A percentile compares a stretch with the other conserved stretches of the same genome.
These are phyloP conservation scores for Bagarius yarrelli DNA, from an alignment of 2,113 vertebrate species.

Conservation along the genomic window DNA sequence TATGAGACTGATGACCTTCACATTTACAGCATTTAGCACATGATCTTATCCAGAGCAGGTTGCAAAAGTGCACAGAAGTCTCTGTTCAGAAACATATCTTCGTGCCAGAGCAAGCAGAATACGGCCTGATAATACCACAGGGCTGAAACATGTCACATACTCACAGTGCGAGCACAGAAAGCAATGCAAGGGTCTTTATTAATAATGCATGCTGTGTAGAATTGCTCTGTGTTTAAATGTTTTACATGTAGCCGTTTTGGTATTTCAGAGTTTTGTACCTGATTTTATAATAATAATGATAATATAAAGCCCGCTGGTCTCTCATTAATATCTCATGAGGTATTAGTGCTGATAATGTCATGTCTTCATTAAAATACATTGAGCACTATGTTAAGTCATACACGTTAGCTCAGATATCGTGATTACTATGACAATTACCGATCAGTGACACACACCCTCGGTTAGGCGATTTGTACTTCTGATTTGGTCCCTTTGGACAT, in stretches of 20 bases:
- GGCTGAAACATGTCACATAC: not conserved
- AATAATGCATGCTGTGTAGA: not conserved
- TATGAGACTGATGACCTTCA: not conserved
- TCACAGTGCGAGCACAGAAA: not conserved
- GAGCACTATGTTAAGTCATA: not conserved
- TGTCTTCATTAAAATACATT: not conserved
- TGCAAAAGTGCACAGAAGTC: not conserved
- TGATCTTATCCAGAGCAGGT: not conserved
- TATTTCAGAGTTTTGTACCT: not conserved
- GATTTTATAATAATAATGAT: not conserved
- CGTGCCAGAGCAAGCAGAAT: no score
- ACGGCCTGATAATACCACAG: not conserved
- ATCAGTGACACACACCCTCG: not conserved
- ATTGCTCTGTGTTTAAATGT: not conserved
- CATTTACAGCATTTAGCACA: not conserved
- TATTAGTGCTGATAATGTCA: conserved; percentile 12
- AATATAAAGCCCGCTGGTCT: conserved; percentile 10
- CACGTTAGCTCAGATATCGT: not conserved
- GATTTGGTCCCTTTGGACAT: not conserved
- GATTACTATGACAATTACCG: not conserved
- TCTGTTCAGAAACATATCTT: not conserved
- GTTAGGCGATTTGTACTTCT: not conserved
- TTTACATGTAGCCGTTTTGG: not conserved
- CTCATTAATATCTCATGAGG: not conserved
- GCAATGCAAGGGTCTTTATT: not conserved